Evolutionary conservation across 2,888 invertebrate genomes (phyloP).

Genomic region (Mellilla xanthometata): DNA sequence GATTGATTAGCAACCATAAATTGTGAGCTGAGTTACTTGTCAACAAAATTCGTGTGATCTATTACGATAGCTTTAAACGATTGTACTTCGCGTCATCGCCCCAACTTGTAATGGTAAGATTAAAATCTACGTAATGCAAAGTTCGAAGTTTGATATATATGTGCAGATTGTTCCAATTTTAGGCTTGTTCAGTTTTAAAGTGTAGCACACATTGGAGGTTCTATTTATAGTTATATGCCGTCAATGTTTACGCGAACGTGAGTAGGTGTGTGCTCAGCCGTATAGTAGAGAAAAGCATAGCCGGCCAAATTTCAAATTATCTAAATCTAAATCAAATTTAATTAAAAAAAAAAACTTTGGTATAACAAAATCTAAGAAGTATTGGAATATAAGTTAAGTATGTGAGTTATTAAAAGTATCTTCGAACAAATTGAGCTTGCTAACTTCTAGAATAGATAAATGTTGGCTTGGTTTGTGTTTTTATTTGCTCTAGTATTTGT

Average conservation of each 20-base stretch:
- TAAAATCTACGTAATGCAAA: conserved; percentile 1
- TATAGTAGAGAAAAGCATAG: neutral
- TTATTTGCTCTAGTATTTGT: neutral
- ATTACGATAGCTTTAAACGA: conserved; percentile 12
- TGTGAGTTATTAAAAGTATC: no score
- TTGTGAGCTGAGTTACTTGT: no score
- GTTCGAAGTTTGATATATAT: no score
- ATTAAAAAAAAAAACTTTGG: neutral
- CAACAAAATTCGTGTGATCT: no score
- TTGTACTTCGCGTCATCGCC: conserved; percentile 4
- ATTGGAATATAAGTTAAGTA: neutral
- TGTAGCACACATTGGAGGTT: no score
- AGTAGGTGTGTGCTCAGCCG: no score
- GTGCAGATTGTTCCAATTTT: no score
- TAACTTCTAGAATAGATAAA: neutral
- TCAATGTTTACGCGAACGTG: no score
- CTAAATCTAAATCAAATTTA: conserved; percentile 1
- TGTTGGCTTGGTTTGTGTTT: conserved; percentile 1
- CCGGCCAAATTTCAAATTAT: conserved; percentile 6
- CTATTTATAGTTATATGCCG: no score
- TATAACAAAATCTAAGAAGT: neutral
- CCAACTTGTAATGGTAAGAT: conserved; percentile 15
- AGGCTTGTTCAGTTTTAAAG: no score
- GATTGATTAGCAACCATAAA: no score
- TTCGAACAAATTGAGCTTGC: neutral